Evolutionary conservation across 2,888 invertebrate species (phyloP), one percentile per base, ranked within the genome.

Genomic region (Amblyjoppa proteus): DNA sequence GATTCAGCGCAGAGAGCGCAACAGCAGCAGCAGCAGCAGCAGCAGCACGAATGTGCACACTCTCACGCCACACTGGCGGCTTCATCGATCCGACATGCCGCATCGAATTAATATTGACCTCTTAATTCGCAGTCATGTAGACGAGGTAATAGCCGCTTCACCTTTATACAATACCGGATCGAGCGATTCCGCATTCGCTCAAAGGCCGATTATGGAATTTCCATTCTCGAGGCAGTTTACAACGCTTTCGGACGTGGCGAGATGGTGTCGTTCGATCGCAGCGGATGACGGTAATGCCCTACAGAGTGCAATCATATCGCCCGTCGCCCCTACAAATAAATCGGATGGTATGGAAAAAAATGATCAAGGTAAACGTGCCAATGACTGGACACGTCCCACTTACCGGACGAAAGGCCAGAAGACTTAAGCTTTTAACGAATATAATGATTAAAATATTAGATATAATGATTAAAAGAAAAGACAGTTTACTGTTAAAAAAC

Each of bases 51-150:
- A 56, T 66, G 53, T 53, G 28, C 41, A 56, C 16, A 51, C 41
- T 64, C 38, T 16, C 41, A 20, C 68, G 68, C 13, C 68, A 16
- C 31, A 28, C 16, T 49, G 58, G 28, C 66, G 34, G 79, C 51
- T 85, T 82, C 78, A 82, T 75, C 75, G 79, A 85, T 82, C 82
- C 56, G 69, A 73, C 64, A 77, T 64, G 31, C 69, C 25, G 75
- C 75, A 53, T 75, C 79, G 78, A 82, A 85, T 85, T 85, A 85
- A 82, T 82, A 81, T 69, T 56, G 66, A 78, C 34, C 71, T 45
- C 71, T 82, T 73, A 71, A 82, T 82, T 77, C 71, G 77, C 16
- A 49, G 45, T 16, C 45, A 49, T 49, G 11, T 75, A 45, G 75
- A 45, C 64, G 75, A 53, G n/a, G 31, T 41, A 11, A 78, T 74